Conservation (phyloP, 2,888 invertebrate genomes). For the Melanotus villosus region DNA sequence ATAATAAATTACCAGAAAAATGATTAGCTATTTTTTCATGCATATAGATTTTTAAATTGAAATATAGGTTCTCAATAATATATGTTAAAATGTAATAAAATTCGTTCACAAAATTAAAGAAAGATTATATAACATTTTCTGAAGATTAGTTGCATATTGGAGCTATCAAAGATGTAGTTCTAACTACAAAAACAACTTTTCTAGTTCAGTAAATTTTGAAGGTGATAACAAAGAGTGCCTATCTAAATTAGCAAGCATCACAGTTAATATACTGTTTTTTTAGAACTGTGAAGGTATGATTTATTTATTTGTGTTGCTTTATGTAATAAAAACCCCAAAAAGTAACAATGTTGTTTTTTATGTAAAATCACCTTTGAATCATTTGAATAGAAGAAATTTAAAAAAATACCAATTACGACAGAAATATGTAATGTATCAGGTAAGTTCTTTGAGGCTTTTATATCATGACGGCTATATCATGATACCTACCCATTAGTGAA, state of each 20-base stretch:
- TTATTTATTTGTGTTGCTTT: constrained; percentile 30
- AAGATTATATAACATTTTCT: background rate
- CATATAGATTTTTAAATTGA: constrained; percentile 1
- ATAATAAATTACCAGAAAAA: background rate
- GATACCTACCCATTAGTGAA: no score
- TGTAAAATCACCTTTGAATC: no score
- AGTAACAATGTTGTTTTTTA: no score
- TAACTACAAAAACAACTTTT: constrained; percentile 4
- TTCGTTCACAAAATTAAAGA: constrained; percentile 1
- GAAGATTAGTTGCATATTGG: no score
- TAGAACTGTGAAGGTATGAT: constrained; percentile 22
- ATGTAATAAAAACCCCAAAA: constrained; percentile 30
- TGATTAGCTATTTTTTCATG: background rate
- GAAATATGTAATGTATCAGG: no score
- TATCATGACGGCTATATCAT: no score
- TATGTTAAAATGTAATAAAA: background rate
- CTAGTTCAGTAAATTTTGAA: constrained; percentile 15
- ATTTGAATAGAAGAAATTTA: no score
- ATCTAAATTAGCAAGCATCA: constrained; percentile 30
- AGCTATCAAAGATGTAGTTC: no score
- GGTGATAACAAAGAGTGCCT: constrained; percentile 35
- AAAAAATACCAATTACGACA: no score
- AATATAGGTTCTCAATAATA: background rate
- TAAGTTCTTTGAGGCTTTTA: no score
- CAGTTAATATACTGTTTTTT: constrained; percentile 21